A percentile compares a stretch with the other conserved stretches of the same genome.
Conservation (phyloP, 2,888 invertebrate genomes). For the Allacma fusca region DNA sequence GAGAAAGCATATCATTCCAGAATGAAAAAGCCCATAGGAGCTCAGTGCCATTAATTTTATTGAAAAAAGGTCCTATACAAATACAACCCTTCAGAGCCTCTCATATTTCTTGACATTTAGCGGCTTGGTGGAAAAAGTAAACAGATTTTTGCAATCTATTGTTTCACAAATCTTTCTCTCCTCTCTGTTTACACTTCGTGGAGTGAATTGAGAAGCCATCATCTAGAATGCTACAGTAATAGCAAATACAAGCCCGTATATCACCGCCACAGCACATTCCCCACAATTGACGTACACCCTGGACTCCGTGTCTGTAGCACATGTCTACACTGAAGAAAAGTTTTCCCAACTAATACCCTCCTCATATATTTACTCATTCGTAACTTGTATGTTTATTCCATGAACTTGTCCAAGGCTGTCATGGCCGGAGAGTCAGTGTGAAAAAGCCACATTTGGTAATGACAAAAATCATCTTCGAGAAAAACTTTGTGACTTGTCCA, state of each 20-base stretch:
- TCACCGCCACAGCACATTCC: background rate
- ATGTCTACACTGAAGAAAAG: background rate
- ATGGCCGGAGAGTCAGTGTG: too few relatives aligned
- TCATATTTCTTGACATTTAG: slow-evolving; percentile 32
- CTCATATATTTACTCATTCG: too few relatives aligned
- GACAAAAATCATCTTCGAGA: too few relatives aligned
- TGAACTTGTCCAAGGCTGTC: too few relatives aligned
- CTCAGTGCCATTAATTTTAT: background rate
- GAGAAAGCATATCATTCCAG: background rate
- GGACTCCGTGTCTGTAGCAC: background rate
- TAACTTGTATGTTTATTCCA: too few relatives aligned
- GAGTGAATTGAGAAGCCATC: slow-evolving; percentile 10
- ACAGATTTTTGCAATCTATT: slow-evolving; percentile 29
- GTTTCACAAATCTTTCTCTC: slow-evolving; percentile 14
- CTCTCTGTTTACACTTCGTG: background rate
- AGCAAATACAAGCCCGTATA: background rate
- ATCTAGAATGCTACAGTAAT: background rate
- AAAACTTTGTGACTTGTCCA: too few relatives aligned
- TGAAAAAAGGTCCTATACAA: slow-evolving; percentile 10
- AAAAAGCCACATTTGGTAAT: too few relatives aligned
- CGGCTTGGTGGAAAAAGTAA: slow-evolving; percentile 18
- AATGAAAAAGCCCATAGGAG: background rate
- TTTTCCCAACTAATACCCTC: too few relatives aligned
- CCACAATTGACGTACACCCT: background rate
- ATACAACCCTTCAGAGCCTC: slow-evolving; percentile 5